phyloP scores from a whole-genome alignment of 2,797 vertebrate species.

The Capromys pilorides region DNA sequence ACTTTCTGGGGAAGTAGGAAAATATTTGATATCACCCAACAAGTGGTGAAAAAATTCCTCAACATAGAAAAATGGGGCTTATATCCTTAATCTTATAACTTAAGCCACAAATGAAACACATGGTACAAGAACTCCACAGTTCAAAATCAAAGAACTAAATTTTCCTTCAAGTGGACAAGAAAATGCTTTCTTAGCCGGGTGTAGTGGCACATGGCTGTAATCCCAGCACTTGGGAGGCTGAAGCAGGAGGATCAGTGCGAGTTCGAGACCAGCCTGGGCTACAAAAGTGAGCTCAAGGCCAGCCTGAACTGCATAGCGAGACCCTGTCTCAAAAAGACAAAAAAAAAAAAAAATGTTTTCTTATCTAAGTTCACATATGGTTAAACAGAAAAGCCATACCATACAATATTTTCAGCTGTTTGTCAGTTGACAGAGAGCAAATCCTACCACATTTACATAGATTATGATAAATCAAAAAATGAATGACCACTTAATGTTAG shows the following conservation, averaged over 20 bases:
- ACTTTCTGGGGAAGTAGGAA: background rate
- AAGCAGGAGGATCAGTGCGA: too few relatives aligned
- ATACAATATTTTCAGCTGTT: background rate
- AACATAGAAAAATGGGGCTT: background rate
- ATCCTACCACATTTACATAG: background rate
- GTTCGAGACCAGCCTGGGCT: too few relatives aligned
- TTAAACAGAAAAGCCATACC: conserved; percentile 26
- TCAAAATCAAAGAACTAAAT: background rate
- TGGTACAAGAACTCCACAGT: background rate
- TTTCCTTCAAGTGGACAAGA: background rate
- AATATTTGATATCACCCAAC: conserved; percentile 31
- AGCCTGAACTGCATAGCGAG: too few relatives aligned
- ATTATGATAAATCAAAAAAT: background rate
- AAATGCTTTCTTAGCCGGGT: conserved; percentile 54
- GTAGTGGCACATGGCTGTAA: too few relatives aligned
- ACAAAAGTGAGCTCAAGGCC: too few relatives aligned
- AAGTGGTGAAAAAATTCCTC: background rate
- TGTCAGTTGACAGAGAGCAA: conserved; percentile 24
- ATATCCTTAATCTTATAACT: background rate
- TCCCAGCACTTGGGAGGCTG: too few relatives aligned
- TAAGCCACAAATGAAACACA: conserved; percentile 18
- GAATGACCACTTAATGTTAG: background rate
- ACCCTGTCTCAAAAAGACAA: too few relatives aligned
- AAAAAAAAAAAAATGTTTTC: too few relatives aligned
- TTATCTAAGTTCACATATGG: background rate